Conservation (phyloP, 1,140 invertebrate species). For the Pogonognathellus flavescens region DNA sequence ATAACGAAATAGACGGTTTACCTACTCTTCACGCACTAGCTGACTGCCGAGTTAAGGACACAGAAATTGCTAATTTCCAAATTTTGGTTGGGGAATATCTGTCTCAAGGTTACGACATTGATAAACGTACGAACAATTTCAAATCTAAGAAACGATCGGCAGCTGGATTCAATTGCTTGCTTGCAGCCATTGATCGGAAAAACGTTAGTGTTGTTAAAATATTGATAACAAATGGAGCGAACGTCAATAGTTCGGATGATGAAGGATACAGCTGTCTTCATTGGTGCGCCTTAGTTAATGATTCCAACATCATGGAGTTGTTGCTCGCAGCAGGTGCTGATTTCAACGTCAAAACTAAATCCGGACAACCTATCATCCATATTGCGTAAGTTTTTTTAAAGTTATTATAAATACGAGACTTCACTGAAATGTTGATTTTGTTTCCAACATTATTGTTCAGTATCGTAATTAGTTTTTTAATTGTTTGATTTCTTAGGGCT, state of each 20-base stretch:
- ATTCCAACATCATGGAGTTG: neutral
- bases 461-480: no score
- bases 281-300: slow-evolving; percentile 29
- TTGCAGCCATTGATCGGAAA: neutral
- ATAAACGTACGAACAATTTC: neutral
- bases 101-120: neutral
- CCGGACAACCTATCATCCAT: neutral
- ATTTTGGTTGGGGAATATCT: neutral
- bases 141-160: slow-evolving; percentile 1
- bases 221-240: slow-evolving; percentile 8
- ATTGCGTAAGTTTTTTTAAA: slow-evolving; percentile 29
- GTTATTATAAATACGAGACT: no score
- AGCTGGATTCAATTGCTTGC: neutral
- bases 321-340: neutral
- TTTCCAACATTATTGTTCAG: no score
- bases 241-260: neutral
- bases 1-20: neutral
- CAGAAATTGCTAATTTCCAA: neutral
- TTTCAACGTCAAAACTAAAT: neutral
- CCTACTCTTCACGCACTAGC: neutral
- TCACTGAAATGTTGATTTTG: no score
- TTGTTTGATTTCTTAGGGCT: neutral
- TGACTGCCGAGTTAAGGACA: neutral
- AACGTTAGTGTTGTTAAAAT: neutral
- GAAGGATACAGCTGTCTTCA: slow-evolving; percentile 6